Conservation (phyloP, 2,888 invertebrate genomes). For the Ormyrus nitidulus region DNA sequence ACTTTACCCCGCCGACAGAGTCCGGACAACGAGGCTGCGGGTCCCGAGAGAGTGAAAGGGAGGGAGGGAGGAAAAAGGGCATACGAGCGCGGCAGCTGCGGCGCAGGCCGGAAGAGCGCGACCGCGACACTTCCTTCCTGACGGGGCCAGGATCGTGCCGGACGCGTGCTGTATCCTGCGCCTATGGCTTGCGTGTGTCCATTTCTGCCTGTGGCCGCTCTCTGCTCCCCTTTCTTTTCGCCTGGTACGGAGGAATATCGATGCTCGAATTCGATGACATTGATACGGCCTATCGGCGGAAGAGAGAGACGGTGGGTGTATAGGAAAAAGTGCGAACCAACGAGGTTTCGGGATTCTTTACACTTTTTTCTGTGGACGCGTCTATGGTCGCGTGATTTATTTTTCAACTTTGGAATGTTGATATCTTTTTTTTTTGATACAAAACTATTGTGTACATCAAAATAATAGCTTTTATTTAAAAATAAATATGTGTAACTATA, state of each 20-base stretch:
- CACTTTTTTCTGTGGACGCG: too few species aligned
- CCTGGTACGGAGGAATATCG: background rate
- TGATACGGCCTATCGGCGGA: background rate
- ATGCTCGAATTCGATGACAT: background rate
- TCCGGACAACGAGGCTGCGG: constrained; percentile 55
- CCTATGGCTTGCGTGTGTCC: constrained; percentile 60
- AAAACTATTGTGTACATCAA: too few species aligned
- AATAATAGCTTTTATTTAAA: too few species aligned
- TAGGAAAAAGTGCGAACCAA: too few species aligned
- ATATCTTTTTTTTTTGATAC: too few species aligned
- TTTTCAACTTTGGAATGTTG: too few species aligned
- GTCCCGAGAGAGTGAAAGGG: constrained; percentile 38
- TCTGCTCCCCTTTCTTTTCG: background rate
- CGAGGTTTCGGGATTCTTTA: too few species aligned
- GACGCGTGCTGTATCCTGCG: constrained; percentile 60
- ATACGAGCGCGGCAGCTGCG: constrained; percentile 33
- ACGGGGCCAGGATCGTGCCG: constrained; percentile 44
- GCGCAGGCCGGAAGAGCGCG: constrained; percentile 63
- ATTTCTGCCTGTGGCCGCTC: constrained; percentile 48
- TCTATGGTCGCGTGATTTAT: too few species aligned
- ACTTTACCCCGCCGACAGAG: constrained; percentile 68
- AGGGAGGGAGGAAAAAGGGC: too few species aligned
- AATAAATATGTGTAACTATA: too few species aligned
- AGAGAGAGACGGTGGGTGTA: too few species aligned
- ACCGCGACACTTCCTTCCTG: constrained; percentile 75